Evolutionary conservation across 1,140 invertebrate genomes (phyloP).

Genomic region (Heliothis virescens): DNA sequence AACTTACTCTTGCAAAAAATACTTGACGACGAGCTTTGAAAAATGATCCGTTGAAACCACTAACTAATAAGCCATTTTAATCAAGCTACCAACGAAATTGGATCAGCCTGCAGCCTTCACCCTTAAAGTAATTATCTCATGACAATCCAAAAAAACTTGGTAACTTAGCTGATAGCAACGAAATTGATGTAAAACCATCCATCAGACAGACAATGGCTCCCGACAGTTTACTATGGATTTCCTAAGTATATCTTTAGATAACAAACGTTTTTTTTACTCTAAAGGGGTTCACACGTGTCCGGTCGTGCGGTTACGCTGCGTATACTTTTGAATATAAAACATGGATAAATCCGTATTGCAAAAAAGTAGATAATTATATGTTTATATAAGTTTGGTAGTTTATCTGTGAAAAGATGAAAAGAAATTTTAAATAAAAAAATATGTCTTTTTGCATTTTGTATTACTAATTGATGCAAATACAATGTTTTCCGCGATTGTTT

Average conservation of each 20-base stretch:
- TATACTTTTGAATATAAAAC: no score
- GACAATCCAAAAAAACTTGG: slow-evolving; percentile 20
- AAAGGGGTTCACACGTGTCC: not conserved
- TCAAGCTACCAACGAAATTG: slow-evolving; percentile 9
- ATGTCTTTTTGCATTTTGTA: no score
- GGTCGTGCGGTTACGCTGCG: not conserved
- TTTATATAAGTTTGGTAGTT: no score
- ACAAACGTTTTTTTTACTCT: not conserved
- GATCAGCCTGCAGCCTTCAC: not conserved
- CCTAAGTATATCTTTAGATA: slow-evolving; percentile 19
- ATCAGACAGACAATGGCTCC: slow-evolving; percentile 27
- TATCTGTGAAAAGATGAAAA: no score
- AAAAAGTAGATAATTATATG: no score
- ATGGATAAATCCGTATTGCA: no score
- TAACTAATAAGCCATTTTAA: slow-evolving; percentile 2
- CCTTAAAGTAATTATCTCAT: slow-evolving; percentile 16
- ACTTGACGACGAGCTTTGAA: not conserved
- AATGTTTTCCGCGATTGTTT: no score
- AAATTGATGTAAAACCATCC: slow-evolving; percentile 23
- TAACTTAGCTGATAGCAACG: not conserved
- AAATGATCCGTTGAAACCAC: not conserved
- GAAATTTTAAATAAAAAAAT: no score
- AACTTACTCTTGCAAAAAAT: no score
- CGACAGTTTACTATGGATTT: slow-evolving; percentile 14
- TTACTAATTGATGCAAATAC: no score